Percentiles rank a stretch among this genome's conserved stretches.
Evolutionary conservation across 2,113 vertebrate species (phyloP).

Genomic region (Antennarius striatus): DNA sequence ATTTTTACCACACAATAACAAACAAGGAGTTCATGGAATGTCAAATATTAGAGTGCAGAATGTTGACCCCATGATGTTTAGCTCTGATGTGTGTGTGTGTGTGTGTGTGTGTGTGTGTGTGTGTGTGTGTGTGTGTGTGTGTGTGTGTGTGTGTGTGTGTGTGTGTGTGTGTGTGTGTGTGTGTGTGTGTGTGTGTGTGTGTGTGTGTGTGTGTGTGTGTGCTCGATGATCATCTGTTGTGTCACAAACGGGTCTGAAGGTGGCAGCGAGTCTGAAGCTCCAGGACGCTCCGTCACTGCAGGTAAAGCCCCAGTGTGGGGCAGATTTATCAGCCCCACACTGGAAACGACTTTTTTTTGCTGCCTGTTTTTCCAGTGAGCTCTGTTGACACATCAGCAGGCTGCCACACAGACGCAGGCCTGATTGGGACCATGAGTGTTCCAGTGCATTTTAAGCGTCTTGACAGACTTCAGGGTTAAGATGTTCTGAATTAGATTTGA

Average conservation of each 20-base stretch:
- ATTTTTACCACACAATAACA: too few species aligned
- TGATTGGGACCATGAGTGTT: slow-evolving; percentile 84
- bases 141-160: too few species aligned
- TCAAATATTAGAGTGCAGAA: too few species aligned
- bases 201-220: too few species aligned
- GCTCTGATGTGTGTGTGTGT: too few species aligned
- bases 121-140: too few species aligned
- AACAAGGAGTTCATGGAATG: too few species aligned
- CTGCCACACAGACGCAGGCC: slow-evolving; percentile 89
- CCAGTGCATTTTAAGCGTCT: slow-evolving; percentile 90
- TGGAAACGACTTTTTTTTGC: slow-evolving; percentile 87
- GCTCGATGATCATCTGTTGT: slow-evolving; percentile 39
- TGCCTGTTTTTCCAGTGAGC: slow-evolving; percentile 84
- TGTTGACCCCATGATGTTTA: too few species aligned
- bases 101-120: too few species aligned
- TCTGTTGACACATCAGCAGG: slow-evolving; percentile 93
- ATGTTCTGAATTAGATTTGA: slow-evolving; percentile 99
- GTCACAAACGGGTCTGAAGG: slow-evolving; percentile 54
- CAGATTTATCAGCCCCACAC: slow-evolving; percentile 72
- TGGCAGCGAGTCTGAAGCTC: slow-evolving; percentile 35
- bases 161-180: too few species aligned
- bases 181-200: too few species aligned
- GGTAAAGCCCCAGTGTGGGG: slow-evolving; percentile 66
- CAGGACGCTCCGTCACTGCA: slow-evolving; percentile 53
- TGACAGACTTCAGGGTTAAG: slow-evolving; percentile 99